phyloP scores from a whole-genome alignment of 2,113 vertebrate genomes.

The Scomber scombrus region DNA sequence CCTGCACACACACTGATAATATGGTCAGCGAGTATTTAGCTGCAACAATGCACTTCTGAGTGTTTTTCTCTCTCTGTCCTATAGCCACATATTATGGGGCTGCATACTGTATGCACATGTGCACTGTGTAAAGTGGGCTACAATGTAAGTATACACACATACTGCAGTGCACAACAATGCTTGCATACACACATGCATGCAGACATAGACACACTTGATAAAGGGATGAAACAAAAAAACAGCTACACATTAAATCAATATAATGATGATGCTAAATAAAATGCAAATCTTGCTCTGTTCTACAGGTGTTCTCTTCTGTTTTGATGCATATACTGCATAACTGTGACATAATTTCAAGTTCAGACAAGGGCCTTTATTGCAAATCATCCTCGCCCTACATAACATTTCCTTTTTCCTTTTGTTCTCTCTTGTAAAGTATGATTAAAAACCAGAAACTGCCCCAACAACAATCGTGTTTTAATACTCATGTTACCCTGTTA shows the following conservation, averaged over 20 bases:
- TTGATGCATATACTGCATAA: not conserved
- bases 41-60: slow-evolving; percentile 63
- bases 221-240: not conserved
- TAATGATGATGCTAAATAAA: not conserved
- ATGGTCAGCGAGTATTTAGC: slow-evolving; percentile 74
- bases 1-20: slow-evolving; percentile 80
- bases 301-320: not conserved
- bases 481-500: not conserved
- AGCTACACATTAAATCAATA: not conserved
- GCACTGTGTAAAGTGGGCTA: slow-evolving; percentile 12
- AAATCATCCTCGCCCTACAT: not conserved
- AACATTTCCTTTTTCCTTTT: not conserved
- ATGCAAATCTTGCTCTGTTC: not conserved
- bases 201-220: not conserved
- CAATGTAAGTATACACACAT: not conserved
- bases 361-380: not conserved
- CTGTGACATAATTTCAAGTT: not conserved
- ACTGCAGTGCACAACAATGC: not conserved
- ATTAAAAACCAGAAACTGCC: not conserved
- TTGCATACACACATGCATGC: not conserved
- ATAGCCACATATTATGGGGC: slow-evolving; percentile 15
- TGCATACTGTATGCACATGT: not conserved
- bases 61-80: slow-evolving; percentile 29
- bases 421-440: slow-evolving; percentile 1
- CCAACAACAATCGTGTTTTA: slow-evolving; percentile 22